Evolutionary conservation across 2,113 vertebrate species (phyloP).

Genomic region (Notothenia coriiceps): DNA sequence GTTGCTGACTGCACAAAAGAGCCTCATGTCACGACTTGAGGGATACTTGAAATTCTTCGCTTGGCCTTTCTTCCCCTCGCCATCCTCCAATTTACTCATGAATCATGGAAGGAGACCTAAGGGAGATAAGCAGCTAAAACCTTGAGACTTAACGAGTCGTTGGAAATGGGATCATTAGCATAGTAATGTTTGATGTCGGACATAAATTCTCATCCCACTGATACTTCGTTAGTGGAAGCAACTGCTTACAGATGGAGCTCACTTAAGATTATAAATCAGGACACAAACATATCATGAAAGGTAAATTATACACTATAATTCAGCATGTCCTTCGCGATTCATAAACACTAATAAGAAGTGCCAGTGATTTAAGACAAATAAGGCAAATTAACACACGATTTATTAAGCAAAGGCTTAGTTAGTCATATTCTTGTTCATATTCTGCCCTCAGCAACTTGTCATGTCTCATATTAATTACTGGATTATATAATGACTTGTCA

Average conservation of each 20-base stretch:
- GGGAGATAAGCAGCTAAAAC: constrained; percentile 43
- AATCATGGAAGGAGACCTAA: constrained; percentile 40
- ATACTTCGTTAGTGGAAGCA: constrained; percentile 25
- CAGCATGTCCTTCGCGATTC: neutral
- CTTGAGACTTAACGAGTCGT: constrained; percentile 36
- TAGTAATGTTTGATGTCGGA: constrained; percentile 25
- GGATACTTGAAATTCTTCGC: constrained; percentile 49
- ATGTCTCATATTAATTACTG: constrained; percentile 33
- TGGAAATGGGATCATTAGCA: constrained; percentile 44
- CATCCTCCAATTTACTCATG: constrained; percentile 30
- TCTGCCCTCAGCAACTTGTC: constrained; percentile 5
- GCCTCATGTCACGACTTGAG: constrained; percentile 31
- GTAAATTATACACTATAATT: neutral
- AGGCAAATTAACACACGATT: constrained; percentile 1
- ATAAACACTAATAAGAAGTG: neutral
- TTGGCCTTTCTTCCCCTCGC: constrained; percentile 16
- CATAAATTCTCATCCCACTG: constrained; percentile 6
- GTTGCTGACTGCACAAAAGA: constrained; percentile 51
- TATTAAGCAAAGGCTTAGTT: neutral
- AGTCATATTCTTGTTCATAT: constrained; percentile 10
- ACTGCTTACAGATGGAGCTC: neutral
- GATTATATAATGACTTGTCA: constrained; percentile 24
- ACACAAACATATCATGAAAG: constrained; percentile 14
- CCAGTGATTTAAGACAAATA: constrained; percentile 11
- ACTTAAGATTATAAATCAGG: constrained; percentile 1